Conservation (phyloP, 2,888 invertebrate species). For the Eurytoma californica region DNA sequence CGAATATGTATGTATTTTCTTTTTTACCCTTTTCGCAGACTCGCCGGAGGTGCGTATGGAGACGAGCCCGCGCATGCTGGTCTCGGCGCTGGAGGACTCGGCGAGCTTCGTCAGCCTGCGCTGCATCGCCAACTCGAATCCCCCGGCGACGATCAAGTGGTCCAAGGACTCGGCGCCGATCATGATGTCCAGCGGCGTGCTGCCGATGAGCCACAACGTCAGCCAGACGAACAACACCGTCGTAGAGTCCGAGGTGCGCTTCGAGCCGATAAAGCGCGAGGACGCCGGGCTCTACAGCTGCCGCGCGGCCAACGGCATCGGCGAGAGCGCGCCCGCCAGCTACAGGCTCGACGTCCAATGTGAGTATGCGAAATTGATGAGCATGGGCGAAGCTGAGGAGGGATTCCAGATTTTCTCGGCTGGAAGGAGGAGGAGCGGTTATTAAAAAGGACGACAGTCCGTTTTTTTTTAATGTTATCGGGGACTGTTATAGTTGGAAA, state of each 20-base stretch:
- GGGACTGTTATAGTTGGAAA: no score
- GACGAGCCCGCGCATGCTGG: constrained; percentile 75
- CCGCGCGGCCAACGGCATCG: constrained; percentile 89
- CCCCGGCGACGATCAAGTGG: constrained; percentile 77
- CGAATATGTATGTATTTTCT: no score
- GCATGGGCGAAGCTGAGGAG: no score
- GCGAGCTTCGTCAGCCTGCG: constrained; percentile 76
- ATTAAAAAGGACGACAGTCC: no score
- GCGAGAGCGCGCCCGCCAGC: constrained; percentile 77
- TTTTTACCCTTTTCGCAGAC: constrained; percentile 70
- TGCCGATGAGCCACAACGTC: constrained; percentile 44
- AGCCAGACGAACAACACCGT: constrained; percentile 64
- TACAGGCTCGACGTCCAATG: constrained; percentile 79
- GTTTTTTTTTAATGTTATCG: no score
- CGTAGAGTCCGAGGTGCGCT: constrained; percentile 74
- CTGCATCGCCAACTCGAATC: constrained; percentile 79
- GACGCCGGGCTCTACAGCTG: constrained; percentile 89
- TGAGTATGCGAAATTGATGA: constrained; percentile 67
- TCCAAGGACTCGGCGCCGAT: constrained; percentile 71
- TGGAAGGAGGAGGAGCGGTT: no score
- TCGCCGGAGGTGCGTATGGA: constrained; percentile 77
- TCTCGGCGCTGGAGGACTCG: constrained; percentile 76
- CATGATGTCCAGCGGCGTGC: constrained; percentile 61
- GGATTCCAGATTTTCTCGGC: no score
- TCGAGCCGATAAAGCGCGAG: constrained; percentile 78